Conservation (phyloP, 2,888 invertebrate genomes). For the Stenichneumon culpator region DNA sequence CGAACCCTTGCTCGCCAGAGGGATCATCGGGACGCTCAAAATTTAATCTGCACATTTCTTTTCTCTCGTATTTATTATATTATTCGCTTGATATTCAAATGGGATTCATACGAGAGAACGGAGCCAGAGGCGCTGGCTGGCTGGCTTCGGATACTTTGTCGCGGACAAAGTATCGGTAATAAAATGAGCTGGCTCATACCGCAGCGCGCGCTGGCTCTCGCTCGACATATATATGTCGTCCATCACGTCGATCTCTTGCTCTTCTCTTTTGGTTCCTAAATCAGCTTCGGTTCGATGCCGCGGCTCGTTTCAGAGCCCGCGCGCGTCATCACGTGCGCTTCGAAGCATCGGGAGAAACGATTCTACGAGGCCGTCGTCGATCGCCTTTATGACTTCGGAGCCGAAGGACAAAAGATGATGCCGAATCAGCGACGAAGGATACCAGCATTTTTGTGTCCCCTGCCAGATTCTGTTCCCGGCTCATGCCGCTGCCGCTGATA, state of each 20-base stretch:
- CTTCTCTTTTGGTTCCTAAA: conserved; percentile 62
- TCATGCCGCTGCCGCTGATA: neutral
- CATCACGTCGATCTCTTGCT: conserved; percentile 62
- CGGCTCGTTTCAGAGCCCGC: conserved; percentile 33
- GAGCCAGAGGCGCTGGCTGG: conserved; percentile 35
- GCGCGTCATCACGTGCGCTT: conserved; percentile 68
- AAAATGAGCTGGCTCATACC: conserved; percentile 38
- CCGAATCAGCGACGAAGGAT: conserved; percentile 14
- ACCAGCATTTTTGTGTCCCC: conserved; percentile 5
- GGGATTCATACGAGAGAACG: conserved; percentile 22
- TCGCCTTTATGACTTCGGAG: conserved; percentile 45
- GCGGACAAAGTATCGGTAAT: conserved; percentile 56
- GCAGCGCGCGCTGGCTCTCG: conserved; percentile 22
- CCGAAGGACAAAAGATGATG: conserved; percentile 38
- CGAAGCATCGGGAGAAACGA: conserved; percentile 60
- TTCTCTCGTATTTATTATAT: conserved; percentile 33
- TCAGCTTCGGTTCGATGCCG: conserved; percentile 60
- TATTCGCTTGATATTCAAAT: conserved; percentile 43
- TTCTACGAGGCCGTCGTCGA: conserved; percentile 49
- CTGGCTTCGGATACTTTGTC: conserved; percentile 28
- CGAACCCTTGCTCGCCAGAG: conserved; percentile 10
- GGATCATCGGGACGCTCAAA: conserved; percentile 19
- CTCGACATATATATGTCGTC: conserved; percentile 54
- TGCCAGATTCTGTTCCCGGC: neutral
- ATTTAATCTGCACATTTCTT: conserved; percentile 36